Conservation (phyloP, 2,113 vertebrate genomes). For the Chroicocephalus ridibundus region DNA sequence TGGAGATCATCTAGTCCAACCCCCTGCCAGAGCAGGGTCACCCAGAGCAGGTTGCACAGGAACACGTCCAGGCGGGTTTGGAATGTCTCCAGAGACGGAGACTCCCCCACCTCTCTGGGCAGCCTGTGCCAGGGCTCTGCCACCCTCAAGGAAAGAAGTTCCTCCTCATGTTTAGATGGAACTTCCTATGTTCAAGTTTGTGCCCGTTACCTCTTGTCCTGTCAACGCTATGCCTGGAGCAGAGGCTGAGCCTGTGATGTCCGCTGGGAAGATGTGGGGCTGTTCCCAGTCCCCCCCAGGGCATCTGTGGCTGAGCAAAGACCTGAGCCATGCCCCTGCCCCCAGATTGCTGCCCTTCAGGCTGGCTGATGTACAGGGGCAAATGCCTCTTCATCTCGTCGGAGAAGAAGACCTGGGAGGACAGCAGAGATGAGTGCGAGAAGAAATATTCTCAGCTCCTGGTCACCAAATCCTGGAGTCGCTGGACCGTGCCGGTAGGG, state of each 20-base stretch:
- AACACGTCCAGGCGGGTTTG: too few relatives aligned
- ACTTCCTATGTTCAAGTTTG: too few relatives aligned
- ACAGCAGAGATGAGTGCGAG: constrained; percentile 42
- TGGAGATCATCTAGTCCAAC: too few relatives aligned
- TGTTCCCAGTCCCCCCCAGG: rapidly evolving
- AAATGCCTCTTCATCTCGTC: constrained; percentile 49
- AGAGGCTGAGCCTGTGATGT: not conserved
- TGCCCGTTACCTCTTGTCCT: too few relatives aligned
- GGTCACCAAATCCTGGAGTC: constrained; percentile 52
- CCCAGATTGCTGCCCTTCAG: constrained; percentile 40
- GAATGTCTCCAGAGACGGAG: too few relatives aligned
- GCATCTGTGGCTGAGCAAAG: not conserved
- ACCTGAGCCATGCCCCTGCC: not conserved
- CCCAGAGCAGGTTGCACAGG: too few relatives aligned
- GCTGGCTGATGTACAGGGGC: constrained; percentile 54
- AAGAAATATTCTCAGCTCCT: constrained; percentile 46
- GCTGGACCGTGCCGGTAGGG: constrained; percentile 57
- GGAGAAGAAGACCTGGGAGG: constrained; percentile 57
- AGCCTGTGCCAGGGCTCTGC: too few relatives aligned
- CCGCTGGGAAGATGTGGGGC: not conserved
- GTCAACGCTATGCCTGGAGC: not conserved
- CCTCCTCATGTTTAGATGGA: too few relatives aligned
- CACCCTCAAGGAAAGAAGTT: too few relatives aligned
- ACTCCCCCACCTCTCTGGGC: too few relatives aligned
- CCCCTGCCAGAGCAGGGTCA: too few relatives aligned